Base-by-base conservation (phyloP, 2,888 invertebrate species). In the Frankliniella fusca region DNA sequence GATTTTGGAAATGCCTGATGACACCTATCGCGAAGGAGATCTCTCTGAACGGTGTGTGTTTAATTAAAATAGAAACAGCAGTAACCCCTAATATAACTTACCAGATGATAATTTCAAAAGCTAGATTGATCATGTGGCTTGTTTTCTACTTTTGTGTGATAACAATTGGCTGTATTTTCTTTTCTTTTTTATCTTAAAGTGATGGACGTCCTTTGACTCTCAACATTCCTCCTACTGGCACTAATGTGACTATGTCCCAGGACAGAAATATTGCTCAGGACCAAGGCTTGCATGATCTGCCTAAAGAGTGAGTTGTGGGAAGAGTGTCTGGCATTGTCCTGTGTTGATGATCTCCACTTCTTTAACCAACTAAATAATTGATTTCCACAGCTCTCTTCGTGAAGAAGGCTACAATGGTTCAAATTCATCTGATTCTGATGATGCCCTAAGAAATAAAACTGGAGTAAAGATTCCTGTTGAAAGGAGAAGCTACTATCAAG, bases 351-450 rank as follows among this genome's bases (percentile, higher is more conserved):
- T 27, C 12, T 49, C 61, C 65, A 49, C 28, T 81, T n/a, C 11
- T 54, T 50, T 81, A 10, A 48, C 27, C 3, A 2, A 49, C 0
- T 54, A 54, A 15, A 0, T 61, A 0, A 18, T 61, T 61, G 61
- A 20, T 54, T 54, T 54, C 15, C 12, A 10, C 70, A 76, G 70
- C 38, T 48, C 70, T 18, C 80, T 82, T 48, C 83, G 83, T 61
- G 88, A 87, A 15, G 88, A 88, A 83, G 87, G 88, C 28, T 88
- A 90, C 82, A 89, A 87, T 76, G 89, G 89, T 81, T 90, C 91
- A 49, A 88, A 90, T 83, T 91, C 91, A 84, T 91, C 91, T 0
- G 91, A 91, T 48, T 91, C 91, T 0, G 91, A 91, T 82, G 83
- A 89, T 87, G 86, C 49, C n/a, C 81, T n/a, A 86, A 86, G 65